A percentile compares a stretch with the other conserved stretches of the same genome.
Conservation (phyloP, 2,888 invertebrate genomes). For the Tanytarsus gracilentus region DNA sequence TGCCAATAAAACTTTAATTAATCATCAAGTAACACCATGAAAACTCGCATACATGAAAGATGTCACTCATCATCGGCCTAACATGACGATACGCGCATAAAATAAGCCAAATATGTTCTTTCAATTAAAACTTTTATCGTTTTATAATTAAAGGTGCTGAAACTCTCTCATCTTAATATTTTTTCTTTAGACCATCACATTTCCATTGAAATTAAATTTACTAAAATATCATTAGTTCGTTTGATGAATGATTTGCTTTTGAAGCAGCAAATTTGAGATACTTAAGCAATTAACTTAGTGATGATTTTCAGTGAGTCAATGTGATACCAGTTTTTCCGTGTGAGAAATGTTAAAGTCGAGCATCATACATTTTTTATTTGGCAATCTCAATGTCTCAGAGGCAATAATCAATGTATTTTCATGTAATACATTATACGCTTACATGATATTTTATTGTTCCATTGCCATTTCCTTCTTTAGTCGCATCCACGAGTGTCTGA, state of each 20-base stretch:
- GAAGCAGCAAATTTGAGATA: too few relatives aligned
- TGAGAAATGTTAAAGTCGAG: not conserved
- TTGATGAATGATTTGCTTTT: too few relatives aligned
- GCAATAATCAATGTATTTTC: constrained; percentile 24
- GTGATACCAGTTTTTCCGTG: not conserved
- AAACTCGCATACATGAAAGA: not conserved
- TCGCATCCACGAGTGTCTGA: too few relatives aligned
- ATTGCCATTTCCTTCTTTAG: too few relatives aligned
- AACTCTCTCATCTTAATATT: not conserved
- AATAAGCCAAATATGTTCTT: not conserved
- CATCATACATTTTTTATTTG: constrained; percentile 3
- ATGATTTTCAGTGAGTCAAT: not conserved
- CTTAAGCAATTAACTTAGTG: too few relatives aligned
- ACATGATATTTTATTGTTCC: constrained; percentile 23
- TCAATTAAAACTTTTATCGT: constrained; percentile 18
- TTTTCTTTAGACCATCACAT: not conserved
- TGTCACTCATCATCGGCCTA: not conserved
- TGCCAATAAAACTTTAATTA: constrained; percentile 3
- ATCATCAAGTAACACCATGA: not conserved
- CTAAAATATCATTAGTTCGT: not conserved
- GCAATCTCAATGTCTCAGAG: constrained; percentile 12
- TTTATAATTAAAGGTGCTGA: constrained; percentile 16
- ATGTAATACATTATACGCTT: constrained; percentile 20
- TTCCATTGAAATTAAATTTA: not conserved
- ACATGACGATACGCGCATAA: too few relatives aligned